Evolutionary conservation across 2,888 invertebrate genomes (phyloP).

Genomic region (Pollenia angustigena): DNA sequence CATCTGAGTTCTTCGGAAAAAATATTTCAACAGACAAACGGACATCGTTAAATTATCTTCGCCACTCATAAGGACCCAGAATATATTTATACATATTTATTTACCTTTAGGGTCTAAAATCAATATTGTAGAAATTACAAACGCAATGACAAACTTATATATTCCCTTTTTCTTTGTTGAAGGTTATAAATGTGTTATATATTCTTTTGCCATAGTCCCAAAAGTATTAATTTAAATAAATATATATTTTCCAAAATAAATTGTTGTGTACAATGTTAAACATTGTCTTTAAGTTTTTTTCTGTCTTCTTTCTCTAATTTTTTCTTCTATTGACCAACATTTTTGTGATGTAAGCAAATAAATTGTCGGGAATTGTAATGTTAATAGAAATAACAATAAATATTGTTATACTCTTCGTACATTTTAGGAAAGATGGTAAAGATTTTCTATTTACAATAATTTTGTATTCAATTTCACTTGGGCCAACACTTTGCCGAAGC

Average conservation of each 20-base stretch:
- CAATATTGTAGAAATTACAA: too few relatives aligned
- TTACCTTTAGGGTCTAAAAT: too few relatives aligned
- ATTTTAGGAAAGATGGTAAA: too few relatives aligned
- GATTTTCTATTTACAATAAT: constrained; percentile 49
- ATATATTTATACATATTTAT: too few relatives aligned
- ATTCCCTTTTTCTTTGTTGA: too few relatives aligned
- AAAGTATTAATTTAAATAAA: neutral
- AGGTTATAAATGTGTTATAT: neutral
- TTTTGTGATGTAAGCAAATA: neutral
- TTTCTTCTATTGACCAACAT: neutral
- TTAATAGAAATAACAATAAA: constrained; percentile 27
- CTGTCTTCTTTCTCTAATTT: too few relatives aligned
- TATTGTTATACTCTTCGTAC: constrained; percentile 4
- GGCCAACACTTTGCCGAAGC: constrained; percentile 11
- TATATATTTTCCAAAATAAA: neutral
- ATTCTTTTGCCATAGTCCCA: neutral
- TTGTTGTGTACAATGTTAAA: neutral
- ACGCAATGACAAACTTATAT: too few relatives aligned
- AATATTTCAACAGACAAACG: too few relatives aligned
- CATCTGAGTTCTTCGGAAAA: too few relatives aligned
- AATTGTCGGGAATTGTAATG: constrained; percentile 16
- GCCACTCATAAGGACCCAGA: too few relatives aligned
- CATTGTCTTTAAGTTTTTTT: neutral
- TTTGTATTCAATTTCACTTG: constrained; percentile 59
- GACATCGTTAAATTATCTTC: too few relatives aligned